Base-by-base conservation (phyloP, 1,140 invertebrate genomes). In the Brevipalpus yothersi region DNA sequence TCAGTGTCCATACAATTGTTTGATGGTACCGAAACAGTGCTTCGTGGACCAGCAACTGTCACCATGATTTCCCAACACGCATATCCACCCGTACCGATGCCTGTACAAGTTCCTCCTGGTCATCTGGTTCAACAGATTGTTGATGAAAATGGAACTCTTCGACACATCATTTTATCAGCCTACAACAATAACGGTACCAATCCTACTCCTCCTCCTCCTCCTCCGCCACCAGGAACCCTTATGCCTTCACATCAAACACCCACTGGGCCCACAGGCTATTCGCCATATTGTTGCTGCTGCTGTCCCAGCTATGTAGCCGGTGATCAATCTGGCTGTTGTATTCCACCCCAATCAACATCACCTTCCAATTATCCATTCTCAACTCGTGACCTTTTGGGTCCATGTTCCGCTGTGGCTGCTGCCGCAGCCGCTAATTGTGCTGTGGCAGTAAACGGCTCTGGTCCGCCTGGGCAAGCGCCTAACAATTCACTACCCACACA, bases 111-210 rank as follows among this genome's bases (percentile, higher is more conserved):
- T 62, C 86, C 86, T 40, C 83, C 82, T 45, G 86, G 86, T 68
- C 86, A 82, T 75, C 78, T 90, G 71, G 80, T 90, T 63, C 84
- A 86, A 70, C 86, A 86, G 69, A 85, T 90, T 65, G 79, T 90
- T 63, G 86, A 90, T 72, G 86, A 90, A 71, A 82, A 78, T 69
- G 83, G 84, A 58, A 82, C 83, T 59, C 75, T 91, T 64, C 77
- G 83, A 45, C 86, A 89, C 71, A 84, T 88, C 65, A 82, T 90
- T n/a, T 40, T 58, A 21, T 58, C 56, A 7, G 56, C 56, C 8
- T 13, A 42, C 9, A 58, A 58, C 41, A 58, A 58, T 43, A 58
- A 47, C 23, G 56, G 56, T 13, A 43, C 41, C 8, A 58, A 42
- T 19, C 8, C 41, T 13, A 42, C 19, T 39, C 12, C 13, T 15